Evolutionary conservation across 1,140 invertebrate species (phyloP).

Genomic region (Drosophila obscura): DNA sequence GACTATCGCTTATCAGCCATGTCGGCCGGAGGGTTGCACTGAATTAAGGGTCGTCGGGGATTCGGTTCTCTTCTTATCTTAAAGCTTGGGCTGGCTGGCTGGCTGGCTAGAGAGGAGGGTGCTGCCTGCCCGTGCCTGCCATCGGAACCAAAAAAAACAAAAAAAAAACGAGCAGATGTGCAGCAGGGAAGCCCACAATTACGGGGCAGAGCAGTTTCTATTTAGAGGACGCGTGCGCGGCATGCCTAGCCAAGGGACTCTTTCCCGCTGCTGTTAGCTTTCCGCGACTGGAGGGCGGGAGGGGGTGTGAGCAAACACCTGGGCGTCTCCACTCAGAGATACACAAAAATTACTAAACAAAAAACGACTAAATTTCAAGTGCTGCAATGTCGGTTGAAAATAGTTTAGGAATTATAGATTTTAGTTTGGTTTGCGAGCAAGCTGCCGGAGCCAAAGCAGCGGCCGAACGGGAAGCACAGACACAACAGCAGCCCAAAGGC

Average conservation of each 20-base stretch:
- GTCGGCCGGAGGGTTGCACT: conserved; percentile 57
- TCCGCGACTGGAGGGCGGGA: neutral
- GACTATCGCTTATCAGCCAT: conserved; percentile 68
- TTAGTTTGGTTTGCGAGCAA: conserved; percentile 45
- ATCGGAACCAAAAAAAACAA: conserved; percentile 18
- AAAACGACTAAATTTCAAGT: conserved; percentile 44
- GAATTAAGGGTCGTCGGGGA: conserved; percentile 20
- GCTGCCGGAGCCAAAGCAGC: conserved; percentile 12
- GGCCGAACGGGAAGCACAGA: conserved; percentile 16
- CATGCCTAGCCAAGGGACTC: conserved; percentile 18
- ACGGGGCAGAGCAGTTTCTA: conserved; percentile 2
- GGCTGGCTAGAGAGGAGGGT: conserved; percentile 35
- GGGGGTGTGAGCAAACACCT: neutral
- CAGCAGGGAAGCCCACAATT: conserved; percentile 46
- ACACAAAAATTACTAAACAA: no score
- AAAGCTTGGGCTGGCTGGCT: conserved; percentile 46
- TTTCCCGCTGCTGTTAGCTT: no score
- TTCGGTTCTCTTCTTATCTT: conserved; percentile 73
- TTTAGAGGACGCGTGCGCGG: conserved; percentile 47
- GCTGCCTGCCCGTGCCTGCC: neutral
- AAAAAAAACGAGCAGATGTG: conserved; percentile 75
- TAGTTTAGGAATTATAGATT: conserved; percentile 59
- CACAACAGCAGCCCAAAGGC: conserved; percentile 25
- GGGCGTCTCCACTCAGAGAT: conserved; percentile 11
- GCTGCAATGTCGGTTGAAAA: conserved; percentile 67